These are phyloP conservation scores for Ostrea edulis DNA, from an alignment of 1,140 invertebrate genomes.

Conservation along the genomic window DNA sequence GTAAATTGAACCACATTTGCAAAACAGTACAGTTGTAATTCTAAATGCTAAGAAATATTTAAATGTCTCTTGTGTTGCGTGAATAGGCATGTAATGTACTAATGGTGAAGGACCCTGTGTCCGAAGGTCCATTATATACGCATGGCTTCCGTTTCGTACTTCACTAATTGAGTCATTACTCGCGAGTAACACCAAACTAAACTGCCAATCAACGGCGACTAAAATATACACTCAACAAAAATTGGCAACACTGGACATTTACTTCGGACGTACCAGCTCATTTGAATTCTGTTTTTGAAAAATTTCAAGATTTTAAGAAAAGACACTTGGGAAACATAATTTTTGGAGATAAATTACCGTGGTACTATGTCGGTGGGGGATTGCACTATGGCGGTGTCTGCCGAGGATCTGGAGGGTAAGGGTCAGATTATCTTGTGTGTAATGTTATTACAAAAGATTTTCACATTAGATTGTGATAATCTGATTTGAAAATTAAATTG, in stretches of 20 bases:
- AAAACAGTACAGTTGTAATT: neutral
- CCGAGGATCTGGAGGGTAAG: constrained; percentile 51
- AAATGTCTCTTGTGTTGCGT: neutral
- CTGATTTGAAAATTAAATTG: constrained; percentile 38
- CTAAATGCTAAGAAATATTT: neutral
- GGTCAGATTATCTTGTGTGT: constrained; percentile 10
- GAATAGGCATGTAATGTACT: constrained; percentile 16
- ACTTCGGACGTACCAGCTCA: neutral
- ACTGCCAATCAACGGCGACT: neutral
- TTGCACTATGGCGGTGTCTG: constrained; percentile 34
- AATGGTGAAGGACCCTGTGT: constrained; percentile 13
- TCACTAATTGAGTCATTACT: constrained; percentile 25
- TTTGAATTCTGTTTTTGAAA: neutral
- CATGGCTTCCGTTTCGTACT: constrained; percentile 7
- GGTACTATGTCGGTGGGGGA: constrained; percentile 39
- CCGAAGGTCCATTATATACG: constrained; percentile 28
- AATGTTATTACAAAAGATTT: constrained; percentile 38
- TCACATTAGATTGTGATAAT: constrained; percentile 34
- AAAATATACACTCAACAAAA: constrained; percentile 13
- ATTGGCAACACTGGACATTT: constrained; percentile 20
- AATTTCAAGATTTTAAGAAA: neutral
- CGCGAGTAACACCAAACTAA: neutral
- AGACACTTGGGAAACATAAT: neutral
- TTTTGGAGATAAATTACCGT: neutral
- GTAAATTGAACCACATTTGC: neutral